These are phyloP conservation scores for Lucilia cuprina DNA, from an alignment of 1,140 invertebrate genomes.

Conservation along the genomic window DNA sequence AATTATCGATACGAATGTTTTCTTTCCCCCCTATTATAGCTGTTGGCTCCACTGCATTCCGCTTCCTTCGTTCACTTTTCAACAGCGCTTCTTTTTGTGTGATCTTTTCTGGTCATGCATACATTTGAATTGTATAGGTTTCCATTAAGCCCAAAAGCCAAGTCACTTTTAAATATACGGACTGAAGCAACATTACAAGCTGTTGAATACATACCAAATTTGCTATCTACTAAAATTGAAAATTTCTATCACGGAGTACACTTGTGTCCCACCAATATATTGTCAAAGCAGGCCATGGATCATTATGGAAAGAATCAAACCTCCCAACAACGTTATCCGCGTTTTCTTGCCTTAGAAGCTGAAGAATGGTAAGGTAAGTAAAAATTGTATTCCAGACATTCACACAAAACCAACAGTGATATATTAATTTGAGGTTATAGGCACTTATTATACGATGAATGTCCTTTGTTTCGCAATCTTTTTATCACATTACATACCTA, in stretches of 20 bases:
- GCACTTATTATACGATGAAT: no score
- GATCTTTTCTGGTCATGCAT: background rate
- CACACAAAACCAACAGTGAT: no score
- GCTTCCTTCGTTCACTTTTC: background rate
- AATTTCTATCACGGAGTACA: background rate
- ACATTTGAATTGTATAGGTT: background rate
- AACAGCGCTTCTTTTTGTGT: background rate
- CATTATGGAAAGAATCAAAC: background rate
- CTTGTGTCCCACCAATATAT: background rate
- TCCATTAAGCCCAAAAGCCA: background rate
- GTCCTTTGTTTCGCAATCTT: no score
- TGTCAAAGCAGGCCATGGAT: background rate
- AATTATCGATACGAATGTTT: no score
- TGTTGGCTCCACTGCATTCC: slow-evolving; percentile 21
- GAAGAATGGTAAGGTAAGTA: slow-evolving; percentile 24
- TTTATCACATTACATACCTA: no score
- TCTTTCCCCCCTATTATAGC: background rate
- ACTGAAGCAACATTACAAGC: background rate
- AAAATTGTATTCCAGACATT: no score
- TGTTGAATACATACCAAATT: background rate
- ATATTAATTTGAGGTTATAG: no score
- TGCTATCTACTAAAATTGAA: background rate
- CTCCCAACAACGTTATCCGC: background rate
- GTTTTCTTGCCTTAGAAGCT: background rate
- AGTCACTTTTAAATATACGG: background rate